Base-by-base conservation (phyloP, 2,797 vertebrate genomes). In the Sebastes umbrosus region DNA sequence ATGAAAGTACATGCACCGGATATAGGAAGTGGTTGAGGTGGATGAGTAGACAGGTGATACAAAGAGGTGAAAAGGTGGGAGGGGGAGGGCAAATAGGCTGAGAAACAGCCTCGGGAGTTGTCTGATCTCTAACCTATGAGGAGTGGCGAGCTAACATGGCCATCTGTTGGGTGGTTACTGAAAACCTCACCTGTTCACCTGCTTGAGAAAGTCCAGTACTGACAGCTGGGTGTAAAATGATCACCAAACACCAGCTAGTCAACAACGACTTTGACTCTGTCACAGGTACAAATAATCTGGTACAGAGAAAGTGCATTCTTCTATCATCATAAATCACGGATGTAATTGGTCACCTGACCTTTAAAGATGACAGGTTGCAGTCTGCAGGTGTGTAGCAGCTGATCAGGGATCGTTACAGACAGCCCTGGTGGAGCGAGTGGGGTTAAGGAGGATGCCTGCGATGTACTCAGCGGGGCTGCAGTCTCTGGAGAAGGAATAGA, bases 361-460 rank as follows among this genome's bases (percentile, higher is more conserved):
- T 97, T 99, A 91, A 99, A 98, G 87, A 99, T 97, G 92, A 99
- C 97, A 3, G 97, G 98, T 80, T 97, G 97, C 77, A 97, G 95
- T 94, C 97, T 97, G 93, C 98, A 99, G 75, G 96, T 97, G 86
- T 97, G 96, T 59, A 99, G 88, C 87, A 99, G 93, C 90, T 97
- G 96, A 87, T 99, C 97, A n/a, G 98, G 98, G 85, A 99, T 96
- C 1, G 95, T 94, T 57, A 99, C 96, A 0, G 96, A 96, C 71
- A 97, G 96, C 83, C 93, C 97, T 0, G 94, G 94, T n/a, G 93
- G 94, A 90, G 88, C 68, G 2, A 79, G 93, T 72, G 72, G 89
- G 59, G 66, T 95, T 65, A 94, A 80, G 80, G 96, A 80, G 83
- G 96, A 94, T 46, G 91, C 88, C 79, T 96, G 97, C 16, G 96